Evolutionary conservation across 2,797 vertebrate species (phyloP).

Genomic region (Sebastes variabilis): DNA sequence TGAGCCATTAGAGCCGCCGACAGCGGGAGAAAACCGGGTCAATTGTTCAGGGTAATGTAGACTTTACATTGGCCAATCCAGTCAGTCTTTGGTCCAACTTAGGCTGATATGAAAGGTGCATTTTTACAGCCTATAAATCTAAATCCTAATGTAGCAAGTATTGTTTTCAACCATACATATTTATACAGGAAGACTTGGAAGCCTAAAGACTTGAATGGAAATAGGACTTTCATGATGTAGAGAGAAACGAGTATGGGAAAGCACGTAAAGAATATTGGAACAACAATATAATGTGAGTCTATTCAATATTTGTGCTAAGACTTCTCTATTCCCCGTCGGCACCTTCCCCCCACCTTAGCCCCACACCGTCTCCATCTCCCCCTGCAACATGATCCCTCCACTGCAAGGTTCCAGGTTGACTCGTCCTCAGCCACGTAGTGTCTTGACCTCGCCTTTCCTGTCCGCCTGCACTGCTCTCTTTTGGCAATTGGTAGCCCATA

Average conservation of each 20-base stretch:
- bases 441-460: conserved; percentile 13
- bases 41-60: neutral
- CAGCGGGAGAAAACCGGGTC: too few species aligned
- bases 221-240: neutral
- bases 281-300: neutral
- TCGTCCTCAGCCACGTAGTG: neutral
- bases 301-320: neutral
- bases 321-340: neutral
- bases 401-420: neutral
- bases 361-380: neutral
- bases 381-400: conserved; percentile 6
- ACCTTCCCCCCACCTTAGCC: neutral
- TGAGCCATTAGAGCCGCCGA: too few species aligned
- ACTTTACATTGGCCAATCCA: neutral
- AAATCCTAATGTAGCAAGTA: neutral
- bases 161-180: neutral
- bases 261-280: neutral
- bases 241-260: neutral
- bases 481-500: neutral
- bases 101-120: neutral
- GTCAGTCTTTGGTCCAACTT: neutral
- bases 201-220: neutral
- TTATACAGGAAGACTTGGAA: neutral
- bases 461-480: conserved; percentile 6
- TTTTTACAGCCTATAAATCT: neutral